A percentile compares a stretch with the other conserved stretches of the same genome.
Evolutionary conservation across 2,888 invertebrate species (phyloP).

Genomic region (Parasteatoda lunata): DNA sequence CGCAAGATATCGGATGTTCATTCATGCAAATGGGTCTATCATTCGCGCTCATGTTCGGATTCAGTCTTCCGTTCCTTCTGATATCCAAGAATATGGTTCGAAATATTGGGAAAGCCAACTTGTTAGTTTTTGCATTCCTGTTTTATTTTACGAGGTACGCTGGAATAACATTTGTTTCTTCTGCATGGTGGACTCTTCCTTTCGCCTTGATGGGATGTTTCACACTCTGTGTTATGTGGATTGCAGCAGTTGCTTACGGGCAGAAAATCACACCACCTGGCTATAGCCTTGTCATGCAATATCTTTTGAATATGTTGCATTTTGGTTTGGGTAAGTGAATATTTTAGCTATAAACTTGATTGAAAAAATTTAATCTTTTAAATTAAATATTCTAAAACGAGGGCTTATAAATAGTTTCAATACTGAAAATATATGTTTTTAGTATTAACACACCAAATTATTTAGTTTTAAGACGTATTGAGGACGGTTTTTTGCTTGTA

Average conservation of each 20-base stretch:
- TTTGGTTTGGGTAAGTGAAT: constrained; percentile 69
- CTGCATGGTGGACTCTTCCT: constrained; percentile 69
- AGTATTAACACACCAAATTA: too few species aligned
- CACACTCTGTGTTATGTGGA: constrained; percentile 69
- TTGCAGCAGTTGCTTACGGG: constrained; percentile 72
- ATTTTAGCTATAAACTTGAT: too few species aligned
- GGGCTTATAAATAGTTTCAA: too few species aligned
- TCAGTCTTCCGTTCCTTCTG: constrained; percentile 67
- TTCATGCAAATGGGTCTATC: constrained; percentile 66
- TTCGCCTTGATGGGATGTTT: constrained; percentile 70
- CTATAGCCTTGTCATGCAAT: constrained; percentile 69
- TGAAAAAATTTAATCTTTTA: too few species aligned
- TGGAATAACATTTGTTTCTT: constrained; percentile 73
- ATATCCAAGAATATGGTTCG: constrained; percentile 69
- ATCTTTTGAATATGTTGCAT: constrained; percentile 69
- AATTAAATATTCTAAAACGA: too few species aligned
- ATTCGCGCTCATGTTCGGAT: constrained; percentile 64
- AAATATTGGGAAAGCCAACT: constrained; percentile 69
- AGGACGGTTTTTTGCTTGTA: too few species aligned
- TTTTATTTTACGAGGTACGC: constrained; percentile 70
- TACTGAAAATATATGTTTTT: too few species aligned
- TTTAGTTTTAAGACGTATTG: too few species aligned
- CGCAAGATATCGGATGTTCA: constrained; percentile 63
- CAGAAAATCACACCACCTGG: constrained; percentile 76
- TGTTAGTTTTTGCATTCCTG: constrained; percentile 69